A percentile compares a stretch with the other conserved stretches of the same genome.
Evolutionary conservation across 2,797 vertebrate genomes (phyloP).

Genomic region (Phaenicophaeus curvirostris): DNA sequence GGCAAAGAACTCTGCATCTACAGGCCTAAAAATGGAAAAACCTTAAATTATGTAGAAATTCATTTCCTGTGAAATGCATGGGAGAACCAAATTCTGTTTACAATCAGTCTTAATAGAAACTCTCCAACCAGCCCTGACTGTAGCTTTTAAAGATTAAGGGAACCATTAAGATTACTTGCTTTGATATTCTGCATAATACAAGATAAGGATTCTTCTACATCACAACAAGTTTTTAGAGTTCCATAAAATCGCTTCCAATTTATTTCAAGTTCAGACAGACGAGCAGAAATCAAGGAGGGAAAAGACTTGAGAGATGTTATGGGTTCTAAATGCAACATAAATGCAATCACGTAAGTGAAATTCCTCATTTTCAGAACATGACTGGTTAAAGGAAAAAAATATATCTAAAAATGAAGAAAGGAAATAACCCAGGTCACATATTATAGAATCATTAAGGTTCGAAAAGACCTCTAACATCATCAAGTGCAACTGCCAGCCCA

Average conservation of each 20-base stretch:
- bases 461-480: too few relatives aligned
- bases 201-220: background rate
- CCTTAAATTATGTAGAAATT: background rate
- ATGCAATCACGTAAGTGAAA: background rate
- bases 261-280: background rate
- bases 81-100: too few relatives aligned
- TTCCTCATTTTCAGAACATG: background rate
- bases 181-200: background rate
- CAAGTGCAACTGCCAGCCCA: too few relatives aligned
- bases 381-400: background rate
- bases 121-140: background rate
- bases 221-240: background rate
- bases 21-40: background rate
- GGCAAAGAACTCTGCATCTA: background rate
- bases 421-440: background rate
- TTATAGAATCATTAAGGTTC: too few relatives aligned
- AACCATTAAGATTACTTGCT: background rate
- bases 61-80: too few relatives aligned
- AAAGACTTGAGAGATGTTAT: background rate
- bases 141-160: background rate
- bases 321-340: background rate
- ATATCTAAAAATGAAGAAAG: background rate
- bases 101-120: background rate
- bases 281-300: background rate
- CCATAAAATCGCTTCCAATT: background rate